These are phyloP conservation scores for Patella caerulea DNA, from an alignment of 2,888 invertebrate genomes.

Conservation along the genomic window DNA sequence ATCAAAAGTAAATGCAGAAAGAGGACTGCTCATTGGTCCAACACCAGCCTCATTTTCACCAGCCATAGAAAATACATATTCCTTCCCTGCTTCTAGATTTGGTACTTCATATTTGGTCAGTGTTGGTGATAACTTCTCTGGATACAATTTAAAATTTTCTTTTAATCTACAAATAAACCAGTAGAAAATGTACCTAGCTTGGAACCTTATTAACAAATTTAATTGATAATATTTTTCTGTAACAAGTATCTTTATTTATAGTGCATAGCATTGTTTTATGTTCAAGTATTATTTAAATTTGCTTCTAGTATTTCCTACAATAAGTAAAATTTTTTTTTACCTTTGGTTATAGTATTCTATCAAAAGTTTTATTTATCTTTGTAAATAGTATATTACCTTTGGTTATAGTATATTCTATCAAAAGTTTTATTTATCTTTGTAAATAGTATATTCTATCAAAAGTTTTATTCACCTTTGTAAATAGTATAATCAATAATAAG, in stretches of 20 bases:
- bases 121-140: conserved; percentile 32
- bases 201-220: too few relatives aligned
- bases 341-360: conserved; percentile 1
- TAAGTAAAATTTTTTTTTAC: background rate
- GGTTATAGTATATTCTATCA: background rate
- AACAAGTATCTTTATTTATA: background rate
- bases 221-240: background rate
- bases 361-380: conserved; percentile 25
- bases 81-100: conserved; percentile 49
- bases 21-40: conserved; percentile 51
- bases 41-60: conserved; percentile 56
- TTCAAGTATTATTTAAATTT: background rate
- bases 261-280: too few relatives aligned
- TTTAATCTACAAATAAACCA: conserved; percentile 28
- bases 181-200: background rate
- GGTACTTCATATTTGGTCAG: conserved; percentile 39
- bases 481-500: conserved; percentile 13
- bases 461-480: conserved; percentile 28
- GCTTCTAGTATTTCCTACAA: background rate
- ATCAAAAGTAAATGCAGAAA: conserved; percentile 53
- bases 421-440: background rate
- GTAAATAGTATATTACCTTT: conserved; percentile 24
- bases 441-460: background rate
- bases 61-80: conserved; percentile 58
- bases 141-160: conserved; percentile 24